Percentiles rank a stretch among this genome's conserved stretches.
These are phyloP conservation scores for Crioceris asparagi DNA, from an alignment of 2,888 invertebrate species.

Conservation along the genomic window DNA sequence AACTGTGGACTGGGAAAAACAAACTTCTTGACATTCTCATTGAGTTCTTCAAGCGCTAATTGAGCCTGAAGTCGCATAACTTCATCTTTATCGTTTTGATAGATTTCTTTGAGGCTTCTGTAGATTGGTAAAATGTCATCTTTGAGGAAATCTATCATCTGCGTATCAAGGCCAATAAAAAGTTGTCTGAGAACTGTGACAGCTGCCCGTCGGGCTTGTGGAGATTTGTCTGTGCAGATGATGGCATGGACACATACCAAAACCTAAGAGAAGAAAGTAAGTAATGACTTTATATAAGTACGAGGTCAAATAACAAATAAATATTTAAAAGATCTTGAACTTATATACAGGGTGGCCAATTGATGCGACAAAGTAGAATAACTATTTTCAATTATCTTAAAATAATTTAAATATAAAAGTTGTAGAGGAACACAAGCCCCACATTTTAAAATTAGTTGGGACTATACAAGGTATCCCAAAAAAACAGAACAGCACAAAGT, in stretches of 20 bases:
- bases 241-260: conserved; percentile 58
- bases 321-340: too few species aligned
- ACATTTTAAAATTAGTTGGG: too few species aligned
- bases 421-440: too few species aligned
- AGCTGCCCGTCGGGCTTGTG: conserved; percentile 68
- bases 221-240: conserved; percentile 56
- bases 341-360: too few species aligned
- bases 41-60: conserved; percentile 65
- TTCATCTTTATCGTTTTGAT: conserved; percentile 54
- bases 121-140: conserved; percentile 60
- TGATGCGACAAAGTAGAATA: too few species aligned
- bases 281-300: too few species aligned
- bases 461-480: too few species aligned
- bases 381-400: too few species aligned
- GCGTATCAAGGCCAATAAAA: conserved; percentile 62
- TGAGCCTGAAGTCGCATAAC: conserved; percentile 64
- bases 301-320: too few species aligned
- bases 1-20: conserved; percentile 41
- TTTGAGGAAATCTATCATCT: conserved; percentile 55
- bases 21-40: conserved; percentile 52
- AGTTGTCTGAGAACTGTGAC: conserved; percentile 65
- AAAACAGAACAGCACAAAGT: too few species aligned
- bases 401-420: too few species aligned
- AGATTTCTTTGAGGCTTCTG: conserved; percentile 54
- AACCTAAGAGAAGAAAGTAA: conserved; percentile 44